Conservation (phyloP, 2,888 invertebrate species). For the Fragum fragum region DNA sequence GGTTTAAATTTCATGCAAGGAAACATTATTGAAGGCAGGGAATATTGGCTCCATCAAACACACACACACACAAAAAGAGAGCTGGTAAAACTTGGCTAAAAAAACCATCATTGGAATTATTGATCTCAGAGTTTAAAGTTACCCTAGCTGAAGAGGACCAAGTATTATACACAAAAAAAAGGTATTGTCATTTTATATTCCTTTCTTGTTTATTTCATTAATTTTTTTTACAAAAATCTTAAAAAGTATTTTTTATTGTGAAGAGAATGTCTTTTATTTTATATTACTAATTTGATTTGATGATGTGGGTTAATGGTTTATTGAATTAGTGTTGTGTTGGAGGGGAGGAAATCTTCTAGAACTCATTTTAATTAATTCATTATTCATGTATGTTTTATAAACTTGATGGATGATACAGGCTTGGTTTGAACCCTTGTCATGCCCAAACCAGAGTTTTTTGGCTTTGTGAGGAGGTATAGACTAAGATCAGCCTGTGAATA, state of each 20-base stretch:
- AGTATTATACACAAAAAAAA: not conserved
- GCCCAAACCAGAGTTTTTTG: no score
- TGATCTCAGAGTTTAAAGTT: not conserved
- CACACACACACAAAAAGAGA: not conserved
- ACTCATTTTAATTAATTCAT: not conserved
- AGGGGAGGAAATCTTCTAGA: not conserved
- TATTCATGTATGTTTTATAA: not conserved
- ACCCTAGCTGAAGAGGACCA: not conserved
- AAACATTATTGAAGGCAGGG: conserved; percentile 14
- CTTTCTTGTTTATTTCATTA: not conserved
- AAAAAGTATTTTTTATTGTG: no score
- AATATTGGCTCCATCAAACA: not conserved
- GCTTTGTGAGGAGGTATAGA: no score
- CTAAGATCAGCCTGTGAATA: no score
- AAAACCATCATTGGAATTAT: not conserved
- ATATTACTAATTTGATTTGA: not conserved
- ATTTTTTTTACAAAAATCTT: not conserved
- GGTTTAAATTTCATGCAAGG: conserved; percentile 29
- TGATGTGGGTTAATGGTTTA: not conserved
- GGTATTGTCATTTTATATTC: conserved; percentile 2
- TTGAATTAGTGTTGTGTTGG: not conserved
- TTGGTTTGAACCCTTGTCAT: no score
- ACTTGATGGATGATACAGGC: no score
- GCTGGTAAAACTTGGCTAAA: not conserved
- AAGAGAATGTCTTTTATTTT: no score